Conservation (phyloP, 2,888 invertebrate species). For the Cheilosia vulpina region DNA sequence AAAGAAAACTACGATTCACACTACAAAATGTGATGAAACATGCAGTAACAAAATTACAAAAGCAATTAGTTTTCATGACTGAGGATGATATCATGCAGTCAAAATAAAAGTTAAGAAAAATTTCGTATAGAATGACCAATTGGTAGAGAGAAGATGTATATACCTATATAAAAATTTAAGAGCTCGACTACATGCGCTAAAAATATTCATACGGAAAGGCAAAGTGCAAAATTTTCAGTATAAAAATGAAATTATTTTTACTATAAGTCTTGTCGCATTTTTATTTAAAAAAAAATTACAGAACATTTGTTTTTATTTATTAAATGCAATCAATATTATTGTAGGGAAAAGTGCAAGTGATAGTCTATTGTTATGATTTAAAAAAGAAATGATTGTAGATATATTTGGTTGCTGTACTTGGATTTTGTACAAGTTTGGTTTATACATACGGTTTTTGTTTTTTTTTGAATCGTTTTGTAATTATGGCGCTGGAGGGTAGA, state of each 20-base stretch:
- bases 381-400: constrained; percentile 15
- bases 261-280: constrained; percentile 9
- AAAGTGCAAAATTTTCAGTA: constrained; percentile 54
- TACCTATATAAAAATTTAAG: constrained; percentile 23
- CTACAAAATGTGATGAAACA: constrained; percentile 41
- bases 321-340: constrained; percentile 48
- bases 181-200: constrained; percentile 52
- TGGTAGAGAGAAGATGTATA: constrained; percentile 35
- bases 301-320: constrained; percentile 5
- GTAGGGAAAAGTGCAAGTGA: constrained; percentile 56
- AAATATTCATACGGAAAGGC: constrained; percentile 26
- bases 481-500: constrained; percentile 31
- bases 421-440: constrained; percentile 25
- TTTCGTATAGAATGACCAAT: constrained; percentile 68
- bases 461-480: constrained; percentile 35
- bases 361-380: constrained; percentile 30
- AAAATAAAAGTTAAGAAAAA: constrained; percentile 11
- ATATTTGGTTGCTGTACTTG: constrained; percentile 24
- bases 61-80: constrained; percentile 14
- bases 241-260: constrained; percentile 22
- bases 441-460: constrained; percentile 68
- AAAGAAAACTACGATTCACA: constrained; percentile 58
- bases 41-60: constrained; percentile 34
- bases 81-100: constrained; percentile 57
- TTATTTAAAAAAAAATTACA: neutral